phyloP scores from a whole-genome alignment of 1,140 invertebrate species.

The Trichoplusia ni region DNA sequence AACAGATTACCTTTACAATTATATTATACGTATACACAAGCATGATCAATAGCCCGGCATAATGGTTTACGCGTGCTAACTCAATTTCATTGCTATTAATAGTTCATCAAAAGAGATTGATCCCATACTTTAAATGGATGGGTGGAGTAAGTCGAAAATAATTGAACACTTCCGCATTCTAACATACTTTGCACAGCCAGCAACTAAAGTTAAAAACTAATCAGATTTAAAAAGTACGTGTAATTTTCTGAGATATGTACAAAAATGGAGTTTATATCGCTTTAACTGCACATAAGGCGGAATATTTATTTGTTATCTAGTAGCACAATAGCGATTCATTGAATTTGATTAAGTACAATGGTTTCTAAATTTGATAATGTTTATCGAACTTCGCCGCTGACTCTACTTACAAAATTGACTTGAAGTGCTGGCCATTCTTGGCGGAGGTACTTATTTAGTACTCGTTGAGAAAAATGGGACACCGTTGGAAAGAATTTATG shows the following conservation, averaged over 20 bases:
- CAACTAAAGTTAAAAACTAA: too few species aligned
- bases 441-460: not conserved
- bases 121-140: slow-evolving; percentile 1
- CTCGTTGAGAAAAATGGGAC: not conserved
- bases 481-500: not conserved
- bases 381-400: too few species aligned
- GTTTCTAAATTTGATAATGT: too few species aligned
- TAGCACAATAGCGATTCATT: too few species aligned
- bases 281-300: too few species aligned
- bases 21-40: too few species aligned
- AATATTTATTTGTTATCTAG: too few species aligned
- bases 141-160: slow-evolving; percentile 17
- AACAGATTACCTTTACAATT: too few species aligned
- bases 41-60: not conserved
- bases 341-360: too few species aligned
- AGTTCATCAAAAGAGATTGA: not conserved
- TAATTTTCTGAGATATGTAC: too few species aligned
- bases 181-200: not conserved
- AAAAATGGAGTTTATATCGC: too few species aligned
- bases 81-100: slow-evolving; percentile 1
- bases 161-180: slow-evolving; percentile 21
- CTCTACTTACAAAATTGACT: slow-evolving; percentile 14
- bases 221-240: too few species aligned
- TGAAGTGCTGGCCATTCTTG: not conserved
- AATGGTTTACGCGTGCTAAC: not conserved